Percentiles rank a stretch among this genome's conserved stretches.
Evolutionary conservation across 2,888 invertebrate genomes (phyloP).

Genomic region (Lumbricus terrestris): DNA sequence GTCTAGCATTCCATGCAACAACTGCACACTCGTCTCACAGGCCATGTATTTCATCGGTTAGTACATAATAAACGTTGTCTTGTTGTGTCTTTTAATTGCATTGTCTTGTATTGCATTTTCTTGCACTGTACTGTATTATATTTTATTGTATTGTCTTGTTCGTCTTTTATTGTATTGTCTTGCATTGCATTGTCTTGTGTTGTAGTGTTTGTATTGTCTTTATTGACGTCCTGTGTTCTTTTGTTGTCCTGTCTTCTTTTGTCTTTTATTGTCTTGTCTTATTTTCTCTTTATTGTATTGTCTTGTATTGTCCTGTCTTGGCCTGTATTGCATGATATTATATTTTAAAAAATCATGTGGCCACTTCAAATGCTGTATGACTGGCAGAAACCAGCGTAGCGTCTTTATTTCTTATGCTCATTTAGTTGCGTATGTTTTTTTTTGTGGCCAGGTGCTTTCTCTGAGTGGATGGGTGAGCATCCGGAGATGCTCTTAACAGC

Average conservation of each 20-base stretch:
- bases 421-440: not conserved
- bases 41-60: conserved; percentile 75
- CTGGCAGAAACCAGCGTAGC: too few relatives aligned
- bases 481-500: conserved; percentile 70
- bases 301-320: not conserved
- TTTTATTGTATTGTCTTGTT: not conserved
- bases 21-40: conserved; percentile 69
- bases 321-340: too few relatives aligned
- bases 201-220: too few relatives aligned
- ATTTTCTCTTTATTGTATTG: not conserved
- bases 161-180: too few relatives aligned
- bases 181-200: too few relatives aligned
- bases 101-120: not conserved
- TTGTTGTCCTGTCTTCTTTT: not conserved
- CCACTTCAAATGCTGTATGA: too few relatives aligned
- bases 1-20: conserved; percentile 67
- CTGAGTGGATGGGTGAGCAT: conserved; percentile 79
- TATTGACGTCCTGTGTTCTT: not conserved
- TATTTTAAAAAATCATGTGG: too few relatives aligned
- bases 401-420: too few relatives aligned
- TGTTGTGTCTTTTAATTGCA: not conserved
- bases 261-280: not conserved
- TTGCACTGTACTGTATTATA: not conserved
- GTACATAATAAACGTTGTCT: conserved; percentile 26
- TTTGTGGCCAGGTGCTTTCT: conserved; percentile 70